A percentile compares a stretch with the other conserved stretches of the same genome.
phyloP scores from a whole-genome alignment of 1,140 invertebrate genomes.

The Eurosta solidaginis region DNA sequence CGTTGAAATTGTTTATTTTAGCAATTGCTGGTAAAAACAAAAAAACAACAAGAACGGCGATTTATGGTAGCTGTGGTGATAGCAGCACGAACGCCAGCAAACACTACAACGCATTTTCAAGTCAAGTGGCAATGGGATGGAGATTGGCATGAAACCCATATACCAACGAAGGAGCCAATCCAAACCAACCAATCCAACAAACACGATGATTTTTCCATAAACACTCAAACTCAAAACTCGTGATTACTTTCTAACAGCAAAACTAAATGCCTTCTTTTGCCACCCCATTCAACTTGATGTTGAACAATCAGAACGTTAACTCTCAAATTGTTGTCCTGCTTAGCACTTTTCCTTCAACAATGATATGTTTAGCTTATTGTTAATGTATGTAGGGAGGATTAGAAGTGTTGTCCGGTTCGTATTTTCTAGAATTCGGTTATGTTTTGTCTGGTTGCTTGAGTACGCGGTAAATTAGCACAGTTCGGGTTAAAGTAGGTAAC shows the following conservation, averaged over 20 bases:
- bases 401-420: too few species aligned
- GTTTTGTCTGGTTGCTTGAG: too few species aligned
- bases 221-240: background rate
- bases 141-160: slow-evolving; percentile 4
- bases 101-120: slow-evolving; percentile 22
- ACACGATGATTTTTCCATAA: too few species aligned
- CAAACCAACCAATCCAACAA: too few species aligned
- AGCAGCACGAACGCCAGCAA: background rate
- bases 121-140: slow-evolving; percentile 22
- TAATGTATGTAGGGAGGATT: background rate
- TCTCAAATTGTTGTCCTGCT: background rate
- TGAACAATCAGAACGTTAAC: background rate
- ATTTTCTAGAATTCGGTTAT: too few species aligned
- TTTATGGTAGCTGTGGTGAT: too few species aligned
- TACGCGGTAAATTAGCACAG: too few species aligned
- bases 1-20: background rate
- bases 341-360: background rate
- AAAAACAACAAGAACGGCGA: background rate
- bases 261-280: background rate
- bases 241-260: background rate
- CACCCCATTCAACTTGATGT: background rate
- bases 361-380: background rate
- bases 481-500: too few species aligned
- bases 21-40: background rate
- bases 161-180: background rate